phyloP scores from a whole-genome alignment of 2,797 vertebrate species.

The Anguilla marmorata region DNA sequence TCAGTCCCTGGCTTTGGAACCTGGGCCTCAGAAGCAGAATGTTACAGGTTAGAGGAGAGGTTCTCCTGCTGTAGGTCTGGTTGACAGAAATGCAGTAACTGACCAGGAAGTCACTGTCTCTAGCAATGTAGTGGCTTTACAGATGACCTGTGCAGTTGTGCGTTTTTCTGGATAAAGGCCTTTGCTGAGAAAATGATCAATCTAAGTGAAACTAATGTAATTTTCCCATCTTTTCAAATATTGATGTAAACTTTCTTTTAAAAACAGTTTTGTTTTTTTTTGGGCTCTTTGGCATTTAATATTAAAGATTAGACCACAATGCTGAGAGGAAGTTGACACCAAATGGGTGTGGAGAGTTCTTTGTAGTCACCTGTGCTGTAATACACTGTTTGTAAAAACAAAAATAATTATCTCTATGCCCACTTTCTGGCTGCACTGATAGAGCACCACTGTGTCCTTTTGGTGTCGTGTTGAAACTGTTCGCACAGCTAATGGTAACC shows the following conservation, averaged over 20 bases:
- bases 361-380: constrained; percentile 14
- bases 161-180: not conserved
- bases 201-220: not conserved
- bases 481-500: not conserved
- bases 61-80: not conserved
- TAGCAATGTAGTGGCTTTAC: not conserved
- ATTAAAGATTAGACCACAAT: not conserved
- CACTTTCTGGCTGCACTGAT: not conserved
- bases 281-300: not conserved
- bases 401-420: not conserved
- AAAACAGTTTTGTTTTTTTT: not conserved
- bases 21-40: too few relatives aligned
- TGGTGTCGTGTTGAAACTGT: constrained; percentile 13
- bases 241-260: not conserved
- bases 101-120: not conserved
- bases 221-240: not conserved
- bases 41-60: not conserved
- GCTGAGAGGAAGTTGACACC: not conserved
- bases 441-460: constrained; percentile 9
- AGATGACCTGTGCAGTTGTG: not conserved
- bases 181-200: not conserved
- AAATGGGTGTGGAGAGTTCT: not conserved
- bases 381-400: constrained; percentile 8
- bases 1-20: too few relatives aligned
- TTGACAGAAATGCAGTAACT: not conserved